Percentiles rank a stretch among this genome's conserved stretches.
These are phyloP conservation scores for Triplophysa siluroides DNA, from an alignment of 2,113 vertebrate species.

Conservation along the genomic window DNA sequence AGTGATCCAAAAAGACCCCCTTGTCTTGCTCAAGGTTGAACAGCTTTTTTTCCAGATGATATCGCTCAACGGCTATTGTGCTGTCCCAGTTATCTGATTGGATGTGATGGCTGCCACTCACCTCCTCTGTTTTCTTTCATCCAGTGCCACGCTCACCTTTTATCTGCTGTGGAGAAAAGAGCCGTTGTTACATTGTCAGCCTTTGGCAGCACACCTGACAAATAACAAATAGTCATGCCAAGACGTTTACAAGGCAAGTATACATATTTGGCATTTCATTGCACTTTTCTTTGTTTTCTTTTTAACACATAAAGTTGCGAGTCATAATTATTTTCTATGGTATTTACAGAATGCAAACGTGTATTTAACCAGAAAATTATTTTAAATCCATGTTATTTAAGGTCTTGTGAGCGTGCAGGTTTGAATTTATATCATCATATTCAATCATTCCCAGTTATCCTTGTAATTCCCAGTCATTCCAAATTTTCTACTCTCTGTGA, in stretches of 20 bases:
- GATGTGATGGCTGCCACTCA: conserved; percentile 19
- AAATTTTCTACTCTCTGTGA: too few species aligned
- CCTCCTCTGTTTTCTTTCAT: conserved; percentile 11
- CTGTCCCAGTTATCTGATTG: conserved; percentile 39
- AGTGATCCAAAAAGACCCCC: not conserved
- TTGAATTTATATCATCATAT: too few species aligned
- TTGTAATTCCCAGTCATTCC: too few species aligned
- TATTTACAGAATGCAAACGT: too few species aligned
- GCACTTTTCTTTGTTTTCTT: too few species aligned
- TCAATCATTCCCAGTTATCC: too few species aligned
- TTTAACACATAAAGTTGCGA: too few species aligned
- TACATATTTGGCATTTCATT: too few species aligned
- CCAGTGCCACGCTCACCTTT: conserved; percentile 46
- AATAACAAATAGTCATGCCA: not conserved
- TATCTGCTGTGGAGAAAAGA: conserved; percentile 38
- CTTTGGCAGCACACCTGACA: conserved; percentile 28
- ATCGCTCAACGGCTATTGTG: conserved; percentile 19
- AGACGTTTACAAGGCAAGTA: not conserved
- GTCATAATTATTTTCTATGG: too few species aligned
- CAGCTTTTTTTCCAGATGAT: conserved; percentile 12
- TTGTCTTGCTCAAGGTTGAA: not conserved
- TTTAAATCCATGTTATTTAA: too few species aligned
- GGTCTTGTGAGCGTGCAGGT: too few species aligned
- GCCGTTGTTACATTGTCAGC: not conserved
- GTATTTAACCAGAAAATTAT: too few species aligned